Percentiles rank a stretch among this genome's conserved stretches.
Conservation (phyloP, 2,113 vertebrate species). For the Gobius niger region DNA sequence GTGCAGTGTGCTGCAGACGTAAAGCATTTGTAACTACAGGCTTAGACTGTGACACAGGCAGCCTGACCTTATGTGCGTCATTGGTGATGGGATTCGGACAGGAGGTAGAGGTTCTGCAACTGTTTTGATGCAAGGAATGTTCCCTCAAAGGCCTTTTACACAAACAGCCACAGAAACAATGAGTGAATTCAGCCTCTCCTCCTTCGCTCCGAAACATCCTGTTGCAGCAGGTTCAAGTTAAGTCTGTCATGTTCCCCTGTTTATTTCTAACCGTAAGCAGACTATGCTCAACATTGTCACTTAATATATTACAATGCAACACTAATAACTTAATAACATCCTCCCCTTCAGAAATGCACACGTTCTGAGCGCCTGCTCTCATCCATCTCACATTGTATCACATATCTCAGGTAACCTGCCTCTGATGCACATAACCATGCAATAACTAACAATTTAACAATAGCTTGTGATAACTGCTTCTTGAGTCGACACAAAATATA, state of each 20-base stretch:
- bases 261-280: too few species aligned
- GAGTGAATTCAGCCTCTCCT: slow-evolving; percentile 63
- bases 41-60: slow-evolving; percentile 10
- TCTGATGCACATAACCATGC: not conserved
- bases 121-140: slow-evolving; percentile 62
- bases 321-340: not conserved
- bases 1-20: slow-evolving; percentile 5
- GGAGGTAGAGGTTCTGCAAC: slow-evolving; percentile 49
- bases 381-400: slow-evolving; percentile 39
- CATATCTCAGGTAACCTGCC: slow-evolving; percentile 16
- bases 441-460: not conserved
- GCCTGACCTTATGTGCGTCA: slow-evolving; percentile 1
- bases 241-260: not conserved
- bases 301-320: not conserved
- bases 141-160: slow-evolving; percentile 65
- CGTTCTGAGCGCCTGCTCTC: slow-evolving; percentile 30
- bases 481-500: not conserved
- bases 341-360: slow-evolving; percentile 28
- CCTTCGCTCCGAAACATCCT: slow-evolving; percentile 65
- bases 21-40: slow-evolving; percentile 22
- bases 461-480: too few species aligned
- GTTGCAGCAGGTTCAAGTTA: slow-evolving; percentile 36
- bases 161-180: slow-evolving; percentile 75
- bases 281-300: not conserved
- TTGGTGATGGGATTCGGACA: slow-evolving; percentile 38